These are phyloP conservation scores for Oxyura jamaicensis DNA, from an alignment of 2,113 vertebrate species.

Conservation along the genomic window DNA sequence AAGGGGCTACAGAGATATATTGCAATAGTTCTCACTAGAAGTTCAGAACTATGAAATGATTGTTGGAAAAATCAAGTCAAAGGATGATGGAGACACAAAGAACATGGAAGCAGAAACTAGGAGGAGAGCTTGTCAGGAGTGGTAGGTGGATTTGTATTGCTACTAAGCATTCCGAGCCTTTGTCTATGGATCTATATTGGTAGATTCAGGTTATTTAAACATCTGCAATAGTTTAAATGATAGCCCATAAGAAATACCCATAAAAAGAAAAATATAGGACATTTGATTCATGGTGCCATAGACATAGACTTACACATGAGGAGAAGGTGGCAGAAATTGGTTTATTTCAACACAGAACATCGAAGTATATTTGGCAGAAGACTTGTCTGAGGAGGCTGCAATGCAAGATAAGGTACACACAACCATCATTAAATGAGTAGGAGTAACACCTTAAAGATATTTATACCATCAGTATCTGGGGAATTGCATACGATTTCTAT, in stretches of 20 bases:
- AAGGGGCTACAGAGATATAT: background rate
- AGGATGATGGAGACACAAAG: background rate
- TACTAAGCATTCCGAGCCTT: background rate
- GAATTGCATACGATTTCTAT: background rate
- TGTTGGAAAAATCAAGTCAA: background rate
- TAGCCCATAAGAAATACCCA: background rate
- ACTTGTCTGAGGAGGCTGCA: background rate
- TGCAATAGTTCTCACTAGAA: background rate
- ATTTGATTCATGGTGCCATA: background rate
- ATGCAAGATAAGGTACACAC: background rate
- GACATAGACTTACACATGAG: background rate
- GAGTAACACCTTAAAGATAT: background rate
- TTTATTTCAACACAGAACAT: background rate
- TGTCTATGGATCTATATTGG: background rate
- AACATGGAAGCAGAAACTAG: background rate
- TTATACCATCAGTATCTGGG: background rate
- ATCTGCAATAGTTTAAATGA: background rate
- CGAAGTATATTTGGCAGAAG: background rate
- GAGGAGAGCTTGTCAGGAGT: background rate
- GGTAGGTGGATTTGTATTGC: background rate
- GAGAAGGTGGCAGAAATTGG: background rate
- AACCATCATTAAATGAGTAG: background rate
- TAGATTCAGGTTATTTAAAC: background rate
- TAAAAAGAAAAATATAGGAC: background rate
- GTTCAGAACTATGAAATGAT: background rate